Percentiles rank a stretch among this genome's conserved stretches.
Evolutionary conservation across 2,113 vertebrate species (phyloP).

Genomic region (Serranochromis macrocephalus): DNA sequence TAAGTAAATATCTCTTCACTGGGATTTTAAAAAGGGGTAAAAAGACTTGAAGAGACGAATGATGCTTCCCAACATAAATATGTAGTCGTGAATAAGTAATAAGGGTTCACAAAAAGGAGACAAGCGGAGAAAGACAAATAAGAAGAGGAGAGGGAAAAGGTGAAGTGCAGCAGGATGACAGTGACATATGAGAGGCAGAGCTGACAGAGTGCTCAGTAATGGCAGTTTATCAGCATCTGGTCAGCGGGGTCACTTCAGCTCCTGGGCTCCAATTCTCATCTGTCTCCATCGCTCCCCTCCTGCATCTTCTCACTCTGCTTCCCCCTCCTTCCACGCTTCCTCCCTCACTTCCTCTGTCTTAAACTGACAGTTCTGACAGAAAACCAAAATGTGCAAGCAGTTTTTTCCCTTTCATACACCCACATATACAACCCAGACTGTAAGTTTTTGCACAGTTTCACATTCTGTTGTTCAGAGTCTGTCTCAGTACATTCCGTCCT

Average conservation of each 20-base stretch:
- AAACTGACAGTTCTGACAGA: constrained; percentile 14
- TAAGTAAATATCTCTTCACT: not conserved
- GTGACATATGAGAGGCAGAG: constrained; percentile 41
- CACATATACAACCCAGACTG: not conserved
- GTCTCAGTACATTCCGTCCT: not conserved
- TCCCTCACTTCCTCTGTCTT: not conserved
- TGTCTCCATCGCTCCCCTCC: constrained; percentile 28
- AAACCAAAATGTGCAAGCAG: not conserved
- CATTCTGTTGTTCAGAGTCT: not conserved
- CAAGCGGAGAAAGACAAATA: not conserved
- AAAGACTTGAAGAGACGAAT: not conserved
- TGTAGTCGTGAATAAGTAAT: not conserved
- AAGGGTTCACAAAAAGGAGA: not conserved
- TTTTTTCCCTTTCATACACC: not conserved
- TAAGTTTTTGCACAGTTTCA: not conserved
- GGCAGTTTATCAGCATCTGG: constrained; percentile 52
- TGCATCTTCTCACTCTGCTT: constrained; percentile 5
- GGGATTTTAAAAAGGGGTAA: not conserved
- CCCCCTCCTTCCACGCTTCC: not conserved
- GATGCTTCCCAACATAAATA: not conserved
- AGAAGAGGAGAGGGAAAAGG: not conserved
- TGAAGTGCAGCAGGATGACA: constrained; percentile 20
- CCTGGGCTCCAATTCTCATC: constrained; percentile 29
- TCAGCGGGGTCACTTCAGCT: constrained; percentile 50
- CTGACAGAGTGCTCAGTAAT: constrained; percentile 47